Base-by-base conservation (phyloP, 2,888 invertebrate species). In the Drosophila mulleri region DNA sequence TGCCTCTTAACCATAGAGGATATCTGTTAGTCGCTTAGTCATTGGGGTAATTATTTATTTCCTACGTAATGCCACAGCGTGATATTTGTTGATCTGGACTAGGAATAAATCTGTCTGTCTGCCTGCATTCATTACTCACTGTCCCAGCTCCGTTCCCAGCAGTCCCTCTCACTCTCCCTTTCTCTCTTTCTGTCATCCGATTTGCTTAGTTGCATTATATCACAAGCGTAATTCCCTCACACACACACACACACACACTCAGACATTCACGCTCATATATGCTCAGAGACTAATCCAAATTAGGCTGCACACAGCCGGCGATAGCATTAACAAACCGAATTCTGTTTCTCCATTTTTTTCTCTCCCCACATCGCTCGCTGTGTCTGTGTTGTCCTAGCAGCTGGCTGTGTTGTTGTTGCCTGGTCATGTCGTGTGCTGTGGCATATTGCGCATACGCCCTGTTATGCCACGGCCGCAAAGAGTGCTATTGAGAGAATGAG, bases 91-190 rank as follows among this genome's bases (percentile, higher is more conserved):
- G 71, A 71, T 67, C 52, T 75, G 60, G 64, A 60, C 62, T 41
- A 45, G 57, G 62, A 62, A 64, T n/a, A 65, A 62, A 60, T 59
- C 71, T 61, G 59, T n/a, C 32, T 50, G 37, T 41, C 26, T 70
- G 71, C 56, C 41, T 52, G 71, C 77, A 88, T 80, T 82, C 85
- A 83, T 83, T 87, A 87, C 82, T 87, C 82, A 83, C 87, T 72
- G 66, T 71, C 45, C 41, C n/a, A 9, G 14, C 42, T 20, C n/a
- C 14, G 35, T 26, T 9, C 14, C 18, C 53, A 14, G 6, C 53
- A 45, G 23, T 48, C 18, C 37, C 57, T 5, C 26, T n/a, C 18
- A 7, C 32, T 12, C 12, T 6, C 7, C 2, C 14, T 18, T 18
- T 32, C 14, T 7, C 32, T 12, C 35, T 20, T 7, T 41, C 39